Conservation (phyloP, 2,113 vertebrate genomes). For the Anguilla rostrata region DNA sequence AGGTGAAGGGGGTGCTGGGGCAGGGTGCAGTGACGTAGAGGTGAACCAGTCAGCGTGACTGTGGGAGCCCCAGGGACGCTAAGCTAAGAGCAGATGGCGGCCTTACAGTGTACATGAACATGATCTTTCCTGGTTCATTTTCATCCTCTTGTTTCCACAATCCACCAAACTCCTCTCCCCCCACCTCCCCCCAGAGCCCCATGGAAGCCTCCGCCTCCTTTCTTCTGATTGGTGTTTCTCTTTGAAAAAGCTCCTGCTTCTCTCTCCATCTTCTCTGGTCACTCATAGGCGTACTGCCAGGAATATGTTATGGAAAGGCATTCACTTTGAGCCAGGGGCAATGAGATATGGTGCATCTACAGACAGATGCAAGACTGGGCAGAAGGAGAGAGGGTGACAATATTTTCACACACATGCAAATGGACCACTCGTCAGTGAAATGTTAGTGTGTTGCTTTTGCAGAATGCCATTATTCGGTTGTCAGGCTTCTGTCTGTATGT, state of each 20-base stretch:
- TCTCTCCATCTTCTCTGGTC: not conserved
- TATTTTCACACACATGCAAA: not conserved
- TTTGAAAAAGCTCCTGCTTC: not conserved
- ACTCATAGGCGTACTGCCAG: not conserved
- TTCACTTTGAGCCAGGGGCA: not conserved
- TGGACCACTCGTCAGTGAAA: not conserved
- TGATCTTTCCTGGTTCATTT: not conserved
- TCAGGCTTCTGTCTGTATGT: not conserved
- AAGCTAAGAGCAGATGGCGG: constrained; percentile 11
- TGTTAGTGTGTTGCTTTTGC: not conserved
- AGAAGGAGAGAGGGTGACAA: not conserved
- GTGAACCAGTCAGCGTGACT: not conserved
- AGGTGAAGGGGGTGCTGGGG: not conserved
- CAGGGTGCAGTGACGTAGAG: not conserved
- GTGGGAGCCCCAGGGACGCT: not conserved
- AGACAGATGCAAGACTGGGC: not conserved
- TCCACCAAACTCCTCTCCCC: not conserved
- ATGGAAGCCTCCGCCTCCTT: not conserved
- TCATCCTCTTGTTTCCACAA: not conserved
- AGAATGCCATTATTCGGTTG: not conserved
- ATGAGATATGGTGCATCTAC: not conserved
- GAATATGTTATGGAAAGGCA: not conserved
- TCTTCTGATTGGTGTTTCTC: not conserved
- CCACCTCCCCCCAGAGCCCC: not conserved
- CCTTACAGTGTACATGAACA: not conserved